These are phyloP conservation scores for Dendropsophus ebraccatus DNA, from an alignment of 2,113 vertebrate species.

Conservation along the genomic window DNA sequence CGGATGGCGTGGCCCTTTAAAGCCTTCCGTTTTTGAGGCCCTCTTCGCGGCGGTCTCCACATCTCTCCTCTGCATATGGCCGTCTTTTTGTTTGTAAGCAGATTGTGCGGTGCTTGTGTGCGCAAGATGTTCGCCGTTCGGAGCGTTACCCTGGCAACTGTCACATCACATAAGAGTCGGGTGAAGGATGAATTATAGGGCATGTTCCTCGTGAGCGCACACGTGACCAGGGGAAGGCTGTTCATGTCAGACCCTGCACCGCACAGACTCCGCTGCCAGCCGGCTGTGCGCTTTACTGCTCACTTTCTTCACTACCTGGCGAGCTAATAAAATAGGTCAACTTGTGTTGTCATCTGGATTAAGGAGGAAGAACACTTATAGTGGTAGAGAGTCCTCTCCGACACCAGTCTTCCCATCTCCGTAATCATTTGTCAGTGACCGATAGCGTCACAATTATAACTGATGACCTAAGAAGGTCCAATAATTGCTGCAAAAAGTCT, in stretches of 20 bases:
- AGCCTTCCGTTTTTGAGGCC: too few species aligned
- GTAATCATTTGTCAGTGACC: too few species aligned
- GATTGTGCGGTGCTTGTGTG: conserved; percentile 15
- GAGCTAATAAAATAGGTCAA: conserved; percentile 1
- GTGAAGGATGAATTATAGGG: conserved; percentile 52
- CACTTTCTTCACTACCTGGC: not conserved
- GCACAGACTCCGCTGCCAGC: not conserved
- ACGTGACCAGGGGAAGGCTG: conserved; percentile 1
- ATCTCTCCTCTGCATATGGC: not conserved
- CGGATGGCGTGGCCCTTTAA: not conserved
- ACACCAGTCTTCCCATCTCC: too few species aligned
- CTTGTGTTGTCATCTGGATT: not conserved
- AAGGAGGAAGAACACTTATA: too few species aligned
- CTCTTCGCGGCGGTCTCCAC: not conserved
- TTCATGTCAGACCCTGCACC: not conserved
- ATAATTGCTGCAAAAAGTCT: too few species aligned
- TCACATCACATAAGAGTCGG: conserved; percentile 46
- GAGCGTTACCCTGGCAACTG: conserved; percentile 48
- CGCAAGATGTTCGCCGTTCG: conserved; percentile 5
- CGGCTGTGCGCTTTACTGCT: not conserved
- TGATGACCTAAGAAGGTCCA: too few species aligned
- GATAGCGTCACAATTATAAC: too few species aligned
- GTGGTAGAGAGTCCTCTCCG: not conserved
- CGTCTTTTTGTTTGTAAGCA: conserved; percentile 27
- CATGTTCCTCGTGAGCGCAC: conserved; percentile 23